A percentile compares a stretch with the other conserved stretches of the same genome.
phyloP scores from a whole-genome alignment of 2,797 vertebrate species.

The Amniataba percoides region DNA sequence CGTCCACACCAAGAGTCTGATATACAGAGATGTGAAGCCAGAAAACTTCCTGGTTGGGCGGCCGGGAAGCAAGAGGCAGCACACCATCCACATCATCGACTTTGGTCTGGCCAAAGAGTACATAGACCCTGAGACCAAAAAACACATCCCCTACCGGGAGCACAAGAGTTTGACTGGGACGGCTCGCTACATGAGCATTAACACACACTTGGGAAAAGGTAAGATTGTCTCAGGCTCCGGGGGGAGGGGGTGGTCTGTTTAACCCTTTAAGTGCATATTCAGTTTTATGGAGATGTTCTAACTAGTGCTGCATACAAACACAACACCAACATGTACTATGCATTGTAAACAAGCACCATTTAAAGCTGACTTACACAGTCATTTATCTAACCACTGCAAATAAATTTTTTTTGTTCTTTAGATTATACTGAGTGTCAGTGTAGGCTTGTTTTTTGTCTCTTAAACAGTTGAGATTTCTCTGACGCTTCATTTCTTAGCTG shows the following conservation, averaged over 20 bases:
- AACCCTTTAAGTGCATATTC: constrained; percentile 17
- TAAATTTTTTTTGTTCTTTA: background rate
- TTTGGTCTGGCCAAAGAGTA: constrained; percentile 99
- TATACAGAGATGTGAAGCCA: constrained; percentile 98
- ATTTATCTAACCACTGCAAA: background rate
- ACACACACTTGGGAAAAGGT: constrained; percentile 98
- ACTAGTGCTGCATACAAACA: background rate
- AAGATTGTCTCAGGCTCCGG: constrained; percentile 28
- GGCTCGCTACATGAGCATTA: constrained; percentile 99
- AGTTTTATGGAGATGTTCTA: background rate
- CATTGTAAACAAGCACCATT: background rate
- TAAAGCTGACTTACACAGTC: background rate
- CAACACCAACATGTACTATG: background rate
- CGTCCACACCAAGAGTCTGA: constrained; percentile 98
- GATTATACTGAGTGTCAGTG: background rate
- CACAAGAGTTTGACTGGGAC: constrained; percentile 99
- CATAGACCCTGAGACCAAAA: constrained; percentile 99
- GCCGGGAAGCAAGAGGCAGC: constrained; percentile 95
- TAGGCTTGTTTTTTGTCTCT: background rate
- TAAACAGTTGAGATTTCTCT: background rate
- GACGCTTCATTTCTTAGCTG: background rate
- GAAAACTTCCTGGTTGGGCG: constrained; percentile 98
- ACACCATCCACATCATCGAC: constrained; percentile 99
- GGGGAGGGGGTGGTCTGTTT: background rate
- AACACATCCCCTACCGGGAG: constrained; percentile 99